These are phyloP conservation scores for Malthinus seriepunctatus DNA, from an alignment of 2,888 invertebrate genomes.

Conservation along the genomic window DNA sequence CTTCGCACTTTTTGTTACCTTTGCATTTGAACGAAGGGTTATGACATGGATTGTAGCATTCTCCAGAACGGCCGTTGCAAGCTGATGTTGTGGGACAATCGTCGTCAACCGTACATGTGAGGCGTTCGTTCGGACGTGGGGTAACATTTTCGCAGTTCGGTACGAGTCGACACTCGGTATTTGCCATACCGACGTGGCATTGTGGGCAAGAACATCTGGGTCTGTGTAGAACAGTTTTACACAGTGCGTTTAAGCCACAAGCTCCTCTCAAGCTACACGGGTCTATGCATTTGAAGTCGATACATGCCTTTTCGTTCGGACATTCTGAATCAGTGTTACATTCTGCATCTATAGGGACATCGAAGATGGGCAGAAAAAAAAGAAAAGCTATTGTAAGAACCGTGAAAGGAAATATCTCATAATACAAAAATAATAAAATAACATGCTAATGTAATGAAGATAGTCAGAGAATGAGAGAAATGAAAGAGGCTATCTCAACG, in stretches of 20 bases:
- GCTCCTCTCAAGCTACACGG: conserved; percentile 87
- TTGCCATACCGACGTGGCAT: conserved; percentile 84
- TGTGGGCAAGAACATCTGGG: conserved; percentile 87
- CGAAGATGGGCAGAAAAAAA: conserved; percentile 52
- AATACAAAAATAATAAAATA: conserved; percentile 56
- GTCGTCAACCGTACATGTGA: conserved; percentile 66
- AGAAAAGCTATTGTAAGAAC: conserved; percentile 79
- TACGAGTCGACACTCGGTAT: conserved; percentile 77
- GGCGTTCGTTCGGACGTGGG: conserved; percentile 59
- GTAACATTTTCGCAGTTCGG: conserved; percentile 73
- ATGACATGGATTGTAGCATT: conserved; percentile 81
- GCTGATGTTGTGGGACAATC: conserved; percentile 77
- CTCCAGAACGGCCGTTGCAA: conserved; percentile 70
- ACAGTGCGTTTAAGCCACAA: conserved; percentile 88
- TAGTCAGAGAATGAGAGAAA: conserved; percentile 56
- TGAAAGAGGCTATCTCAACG: conserved; percentile 55
- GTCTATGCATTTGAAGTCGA: conserved; percentile 88
- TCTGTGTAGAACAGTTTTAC: conserved; percentile 81
- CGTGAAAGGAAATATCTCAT: conserved; percentile 77
- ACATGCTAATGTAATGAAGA: conserved; percentile 52
- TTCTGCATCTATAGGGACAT: conserved; percentile 59
- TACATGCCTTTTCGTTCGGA: conserved; percentile 88
- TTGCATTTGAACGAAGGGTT: conserved; percentile 71
- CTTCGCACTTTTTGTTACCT: conserved; percentile 85
- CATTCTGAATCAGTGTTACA: conserved; percentile 91